These are phyloP conservation scores for Embiotoca jacksoni DNA, from an alignment of 2,113 vertebrate genomes.

Conservation along the genomic window DNA sequence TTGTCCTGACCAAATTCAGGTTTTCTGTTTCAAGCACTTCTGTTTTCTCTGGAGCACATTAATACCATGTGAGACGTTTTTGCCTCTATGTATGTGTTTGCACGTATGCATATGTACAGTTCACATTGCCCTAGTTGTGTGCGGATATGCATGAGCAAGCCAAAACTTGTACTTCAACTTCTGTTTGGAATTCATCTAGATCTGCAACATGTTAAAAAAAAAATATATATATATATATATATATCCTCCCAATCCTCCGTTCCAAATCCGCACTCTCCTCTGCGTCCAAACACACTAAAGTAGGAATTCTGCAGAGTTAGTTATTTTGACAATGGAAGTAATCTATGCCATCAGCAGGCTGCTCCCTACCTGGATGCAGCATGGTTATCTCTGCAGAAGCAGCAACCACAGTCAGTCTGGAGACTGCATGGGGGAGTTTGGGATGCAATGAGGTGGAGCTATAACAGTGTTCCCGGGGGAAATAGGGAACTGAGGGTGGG, in stretches of 20 bases:
- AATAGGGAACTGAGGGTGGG: constrained; percentile 62
- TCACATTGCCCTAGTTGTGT: constrained; percentile 14
- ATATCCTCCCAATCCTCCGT: constrained; percentile 69
- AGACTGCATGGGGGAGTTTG: constrained; percentile 69
- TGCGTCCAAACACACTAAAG: constrained; percentile 82
- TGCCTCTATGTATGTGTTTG: background rate
- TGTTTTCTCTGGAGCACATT: constrained; percentile 1
- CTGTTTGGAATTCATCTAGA: constrained; percentile 77
- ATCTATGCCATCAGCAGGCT: constrained; percentile 84
- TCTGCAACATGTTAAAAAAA: constrained; percentile 71
- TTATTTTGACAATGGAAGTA: constrained; percentile 85
- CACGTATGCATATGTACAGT: constrained; percentile 2
- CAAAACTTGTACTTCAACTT: constrained; percentile 73
- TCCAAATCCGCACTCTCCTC: constrained; percentile 75
- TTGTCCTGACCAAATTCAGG: constrained; percentile 8
- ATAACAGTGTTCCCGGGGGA: constrained; percentile 60
- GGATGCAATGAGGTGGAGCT: constrained; percentile 68
- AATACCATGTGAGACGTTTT: background rate
- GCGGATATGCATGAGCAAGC: constrained; percentile 61
- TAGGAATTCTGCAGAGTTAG: constrained; percentile 85
- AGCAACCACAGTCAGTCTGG: constrained; percentile 72
- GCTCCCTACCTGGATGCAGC: constrained; percentile 77
- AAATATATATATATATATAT: constrained; percentile 38
- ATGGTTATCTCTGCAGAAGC: constrained; percentile 84
- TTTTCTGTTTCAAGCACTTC: constrained; percentile 20